Evolutionary conservation across 2,797 vertebrate genomes (phyloP).

Genomic region (Sebastes minor): DNA sequence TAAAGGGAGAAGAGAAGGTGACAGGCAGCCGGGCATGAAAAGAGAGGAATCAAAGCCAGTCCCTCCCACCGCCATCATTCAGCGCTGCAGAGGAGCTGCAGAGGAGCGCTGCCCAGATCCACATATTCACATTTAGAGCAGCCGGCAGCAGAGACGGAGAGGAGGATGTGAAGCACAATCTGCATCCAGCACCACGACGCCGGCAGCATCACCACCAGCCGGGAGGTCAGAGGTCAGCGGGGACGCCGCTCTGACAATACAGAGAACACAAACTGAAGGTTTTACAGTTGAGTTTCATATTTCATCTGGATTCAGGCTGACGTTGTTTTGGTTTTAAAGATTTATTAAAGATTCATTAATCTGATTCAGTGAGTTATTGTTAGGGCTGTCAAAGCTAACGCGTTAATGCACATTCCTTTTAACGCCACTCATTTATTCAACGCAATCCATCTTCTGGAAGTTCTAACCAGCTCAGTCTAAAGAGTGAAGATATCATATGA

Average conservation of each 20-base stretch:
- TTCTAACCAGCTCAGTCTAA: too few species aligned
- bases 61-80: conserved; percentile 14
- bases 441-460: too few species aligned
- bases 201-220: not conserved
- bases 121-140: not conserved
- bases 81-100: not conserved
- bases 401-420: too few species aligned
- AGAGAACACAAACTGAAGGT: not conserved
- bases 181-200: not conserved
- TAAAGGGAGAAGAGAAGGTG: conserved; percentile 47
- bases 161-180: not conserved
- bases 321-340: not conserved
- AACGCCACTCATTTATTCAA: too few species aligned
- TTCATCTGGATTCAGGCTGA: not conserved
- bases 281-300: not conserved
- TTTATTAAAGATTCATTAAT: too few species aligned
- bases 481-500: too few species aligned
- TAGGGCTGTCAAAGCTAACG: too few species aligned
- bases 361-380: too few species aligned
- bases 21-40: conserved; percentile 50
- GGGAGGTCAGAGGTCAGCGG: conserved; percentile 9
- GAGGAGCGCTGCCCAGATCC: conserved; percentile 16
- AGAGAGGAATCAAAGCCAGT: conserved; percentile 46
- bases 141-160: not conserved
- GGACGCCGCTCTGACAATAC: not conserved